phyloP scores from a whole-genome alignment of 2,888 invertebrate species.

The Megastigmus dorsalis region DNA sequence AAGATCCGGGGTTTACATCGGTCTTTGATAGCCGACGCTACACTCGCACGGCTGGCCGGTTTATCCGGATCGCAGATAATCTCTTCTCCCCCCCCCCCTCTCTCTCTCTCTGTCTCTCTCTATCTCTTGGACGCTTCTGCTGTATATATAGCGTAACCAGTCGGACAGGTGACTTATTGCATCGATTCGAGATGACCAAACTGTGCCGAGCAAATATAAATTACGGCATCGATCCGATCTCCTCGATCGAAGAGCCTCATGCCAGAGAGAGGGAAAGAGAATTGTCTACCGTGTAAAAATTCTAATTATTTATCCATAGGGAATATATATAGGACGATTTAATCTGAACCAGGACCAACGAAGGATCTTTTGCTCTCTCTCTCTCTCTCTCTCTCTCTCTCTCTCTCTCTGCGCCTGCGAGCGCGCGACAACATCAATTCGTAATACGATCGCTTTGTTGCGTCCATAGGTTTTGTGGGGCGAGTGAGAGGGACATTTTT shows the following conservation, averaged over 20 bases:
- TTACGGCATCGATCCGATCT: conserved; percentile 60
- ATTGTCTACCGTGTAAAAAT: conserved; percentile 47
- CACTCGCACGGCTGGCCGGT: conserved; percentile 62
- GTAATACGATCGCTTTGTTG: conserved; percentile 49
- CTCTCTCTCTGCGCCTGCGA: conserved; percentile 6
- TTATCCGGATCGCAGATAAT: conserved; percentile 70
- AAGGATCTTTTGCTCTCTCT: no score
- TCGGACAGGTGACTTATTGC: conserved; percentile 71
- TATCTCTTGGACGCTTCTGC: conserved; percentile 19
- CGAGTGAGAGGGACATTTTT: conserved; percentile 30
- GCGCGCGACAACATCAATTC: conserved; percentile 49
- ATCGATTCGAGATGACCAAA: conserved; percentile 65
- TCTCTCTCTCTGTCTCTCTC: conserved; percentile 21
- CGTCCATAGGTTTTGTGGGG: conserved; percentile 1
- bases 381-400: no score
- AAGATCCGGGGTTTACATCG: conserved; percentile 65
- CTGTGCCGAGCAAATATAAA: conserved; percentile 59
- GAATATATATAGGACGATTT: not conserved
- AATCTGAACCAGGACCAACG: no score
- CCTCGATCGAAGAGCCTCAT: conserved; percentile 39
- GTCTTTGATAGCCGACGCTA: conserved; percentile 60
- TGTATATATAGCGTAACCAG: conserved; percentile 55
- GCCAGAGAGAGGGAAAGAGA: conserved; percentile 6
- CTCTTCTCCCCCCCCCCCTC: conserved; percentile 56
- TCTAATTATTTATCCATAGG: conserved; percentile 52